phyloP scores from a whole-genome alignment of 2,113 vertebrate genomes.

The Forbesichthys papilliferus region DNA sequence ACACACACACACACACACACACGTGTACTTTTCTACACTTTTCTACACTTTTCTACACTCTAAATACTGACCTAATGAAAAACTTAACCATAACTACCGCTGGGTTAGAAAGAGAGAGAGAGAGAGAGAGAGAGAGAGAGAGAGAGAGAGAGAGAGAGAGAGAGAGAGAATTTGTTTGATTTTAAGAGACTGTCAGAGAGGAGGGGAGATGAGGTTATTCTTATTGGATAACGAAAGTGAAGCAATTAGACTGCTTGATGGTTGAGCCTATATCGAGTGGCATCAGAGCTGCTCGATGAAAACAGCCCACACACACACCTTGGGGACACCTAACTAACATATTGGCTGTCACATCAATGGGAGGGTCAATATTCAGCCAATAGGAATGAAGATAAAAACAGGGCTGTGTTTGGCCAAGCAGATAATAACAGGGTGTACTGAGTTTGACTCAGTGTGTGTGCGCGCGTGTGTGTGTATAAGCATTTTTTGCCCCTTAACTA shows the following conservation, averaged over 20 bases:
- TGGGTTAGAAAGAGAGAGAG: too few species aligned
- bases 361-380: slow-evolving; percentile 3
- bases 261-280: slow-evolving; percentile 14
- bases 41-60: too few species aligned
- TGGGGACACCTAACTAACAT: slow-evolving; percentile 19
- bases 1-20: neutral
- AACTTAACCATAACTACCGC: too few species aligned
- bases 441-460: neutral
- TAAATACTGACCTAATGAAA: too few species aligned
- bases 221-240: slow-evolving; percentile 14
- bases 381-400: slow-evolving; percentile 2
- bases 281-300: slow-evolving; percentile 24
- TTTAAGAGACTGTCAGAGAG: neutral
- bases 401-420: neutral
- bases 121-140: neutral
- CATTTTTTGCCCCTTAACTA: neutral
- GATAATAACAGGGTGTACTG: neutral
- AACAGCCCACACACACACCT: slow-evolving; percentile 16
- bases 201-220: slow-evolving; percentile 15
- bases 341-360: slow-evolving; percentile 19
- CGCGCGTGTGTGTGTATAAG: neutral
- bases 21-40: neutral
- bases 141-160: neutral
- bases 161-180: neutral
- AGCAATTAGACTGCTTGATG: slow-evolving; percentile 20